Base-by-base conservation (phyloP, 1,140 invertebrate species). In the Leptopilina boulardi region DNA sequence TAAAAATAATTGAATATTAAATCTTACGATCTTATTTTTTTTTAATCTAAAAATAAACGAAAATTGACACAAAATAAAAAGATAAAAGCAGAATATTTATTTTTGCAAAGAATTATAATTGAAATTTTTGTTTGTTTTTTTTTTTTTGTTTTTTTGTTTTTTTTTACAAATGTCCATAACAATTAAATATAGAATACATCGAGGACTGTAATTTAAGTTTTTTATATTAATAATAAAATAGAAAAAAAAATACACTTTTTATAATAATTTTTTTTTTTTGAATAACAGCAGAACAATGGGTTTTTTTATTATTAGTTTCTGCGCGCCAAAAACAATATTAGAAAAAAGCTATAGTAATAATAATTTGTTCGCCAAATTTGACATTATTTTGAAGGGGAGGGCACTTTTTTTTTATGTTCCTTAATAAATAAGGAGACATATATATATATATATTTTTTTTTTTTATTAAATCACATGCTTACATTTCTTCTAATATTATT, bases 141-240 rank as follows among this genome's bases (percentile, higher is more conserved):
- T n/a, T n/a, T n/a, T n/a, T n/a, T n/a, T n/a, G n/a, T n/a, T n/a
- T n/a, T n/a, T n/a, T n/a, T 51, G 47, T 18, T 18, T 1, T 51
- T 51, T 51, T 51, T 51, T 51, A 51, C 47, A 51, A 51, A 51
- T 51, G 47, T 51, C n/a, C 47, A 5, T 51, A 51, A 51, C 47
- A 51, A 51, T 51, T n/a, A 51, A 51, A 51, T n/a, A n/a, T 51
- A 51, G 47, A 51, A 51, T 51, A 51, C 47, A 51, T 51, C 47
- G 5, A 51, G 18, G 47, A 51, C 47, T 51, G 47, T 18, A 51
- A 51, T 51, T 51, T 51, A 51, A 51, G n/a, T n/a, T 51, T 51
- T 51, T 51, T 51, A 51, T 51, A 51, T 51, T 51, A 51, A 51
- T 51, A 51, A 51, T 18, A 15, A 18, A 51, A 51, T 51, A 42